A percentile compares a stretch with the other conserved stretches of the same genome.
Evolutionary conservation across 2,113 vertebrate species (phyloP).

Genomic region (Aptenodytes forsteri): DNA sequence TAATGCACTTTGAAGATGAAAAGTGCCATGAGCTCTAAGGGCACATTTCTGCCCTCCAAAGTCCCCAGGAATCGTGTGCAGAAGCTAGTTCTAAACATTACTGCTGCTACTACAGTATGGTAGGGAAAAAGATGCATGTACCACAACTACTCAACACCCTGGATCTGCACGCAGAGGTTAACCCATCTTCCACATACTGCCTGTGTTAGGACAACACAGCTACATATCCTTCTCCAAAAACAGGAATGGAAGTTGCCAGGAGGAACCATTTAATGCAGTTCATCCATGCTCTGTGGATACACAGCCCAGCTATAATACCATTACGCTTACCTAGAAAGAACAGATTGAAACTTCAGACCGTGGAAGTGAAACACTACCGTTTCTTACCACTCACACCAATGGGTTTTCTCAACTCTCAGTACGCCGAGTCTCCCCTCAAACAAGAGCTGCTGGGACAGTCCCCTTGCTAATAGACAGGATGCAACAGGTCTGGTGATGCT

Average conservation of each 20-base stretch:
- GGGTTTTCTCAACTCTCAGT: not conserved
- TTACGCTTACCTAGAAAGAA: not conserved
- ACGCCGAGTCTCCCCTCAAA: not conserved
- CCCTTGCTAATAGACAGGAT: not conserved
- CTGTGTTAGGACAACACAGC: not conserved
- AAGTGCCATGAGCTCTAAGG: slow-evolving; percentile 6
- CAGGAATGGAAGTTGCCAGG: not conserved
- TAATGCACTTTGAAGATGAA: slow-evolving; percentile 59
- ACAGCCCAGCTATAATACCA: not conserved
- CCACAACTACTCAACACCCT: not conserved
- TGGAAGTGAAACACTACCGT: not conserved
- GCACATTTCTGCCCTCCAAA: slow-evolving; percentile 18
- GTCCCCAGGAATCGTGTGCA: not conserved
- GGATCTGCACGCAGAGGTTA: not conserved
- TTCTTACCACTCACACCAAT: not conserved
- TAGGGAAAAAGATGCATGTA: not conserved
- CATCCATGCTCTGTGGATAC: not conserved
- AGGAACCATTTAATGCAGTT: not conserved
- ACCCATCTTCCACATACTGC: not conserved
- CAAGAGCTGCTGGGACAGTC: not conserved
- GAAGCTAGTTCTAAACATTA: not conserved
- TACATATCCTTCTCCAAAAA: not conserved
- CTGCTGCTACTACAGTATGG: not conserved
- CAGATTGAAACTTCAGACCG: not conserved
- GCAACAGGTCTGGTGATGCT: not conserved